Conservation (phyloP, 2,797 vertebrate genomes). For the Sebastes vulpes region DNA sequence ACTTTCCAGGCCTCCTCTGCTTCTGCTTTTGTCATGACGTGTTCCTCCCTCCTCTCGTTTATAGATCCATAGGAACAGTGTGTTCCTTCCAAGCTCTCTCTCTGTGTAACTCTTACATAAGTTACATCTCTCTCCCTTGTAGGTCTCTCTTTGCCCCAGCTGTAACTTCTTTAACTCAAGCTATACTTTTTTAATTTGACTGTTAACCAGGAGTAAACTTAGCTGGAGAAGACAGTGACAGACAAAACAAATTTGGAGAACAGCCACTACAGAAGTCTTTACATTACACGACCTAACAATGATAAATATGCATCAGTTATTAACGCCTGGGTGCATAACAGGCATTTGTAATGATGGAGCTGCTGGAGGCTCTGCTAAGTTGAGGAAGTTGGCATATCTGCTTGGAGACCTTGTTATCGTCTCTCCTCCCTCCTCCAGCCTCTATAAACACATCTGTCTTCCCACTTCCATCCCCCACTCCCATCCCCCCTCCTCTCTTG, state of each 20-base stretch:
- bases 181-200: neutral
- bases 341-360: neutral
- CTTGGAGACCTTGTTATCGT: neutral
- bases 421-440: neutral
- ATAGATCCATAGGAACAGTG: conserved; percentile 65
- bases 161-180: neutral
- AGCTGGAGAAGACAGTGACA: neutral
- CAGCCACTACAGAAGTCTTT: neutral
- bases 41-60: conserved; percentile 42
- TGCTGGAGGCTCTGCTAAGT: neutral
- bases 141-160: neutral
- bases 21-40: conserved; percentile 42
- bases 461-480: conserved; percentile 10
- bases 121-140: neutral
- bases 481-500: neutral
- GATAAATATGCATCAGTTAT: neutral
- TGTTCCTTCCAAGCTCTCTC: conserved; percentile 50
- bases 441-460: conserved; percentile 41
- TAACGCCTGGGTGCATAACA: neutral
- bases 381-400: neutral
- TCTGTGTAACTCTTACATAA: conserved; percentile 13
- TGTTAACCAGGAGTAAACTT: neutral
- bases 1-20: conserved; percentile 45
- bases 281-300: neutral
- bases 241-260: neutral